phyloP scores from a whole-genome alignment of 2,797 vertebrate genomes.

The Arnoldichthys spilopterus region DNA sequence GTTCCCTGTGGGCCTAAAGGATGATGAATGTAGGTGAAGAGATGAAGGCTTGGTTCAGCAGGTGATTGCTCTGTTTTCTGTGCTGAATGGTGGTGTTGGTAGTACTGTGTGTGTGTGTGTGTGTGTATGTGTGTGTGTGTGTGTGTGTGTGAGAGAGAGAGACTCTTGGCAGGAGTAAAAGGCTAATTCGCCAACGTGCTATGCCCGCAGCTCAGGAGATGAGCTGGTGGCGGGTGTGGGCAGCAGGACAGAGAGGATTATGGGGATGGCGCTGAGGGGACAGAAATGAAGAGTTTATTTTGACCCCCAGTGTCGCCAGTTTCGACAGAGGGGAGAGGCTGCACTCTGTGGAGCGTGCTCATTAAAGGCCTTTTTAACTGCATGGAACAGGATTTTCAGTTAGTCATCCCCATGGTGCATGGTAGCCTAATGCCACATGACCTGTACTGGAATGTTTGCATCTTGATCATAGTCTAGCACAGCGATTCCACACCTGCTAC shows the following conservation, averaged over 20 bases:
- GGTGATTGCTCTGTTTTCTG: slow-evolving; percentile 11
- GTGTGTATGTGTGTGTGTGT: neutral
- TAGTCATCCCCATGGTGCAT: neutral
- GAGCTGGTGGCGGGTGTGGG: slow-evolving; percentile 34
- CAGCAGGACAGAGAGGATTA: slow-evolving; percentile 46
- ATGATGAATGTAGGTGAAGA: slow-evolving; percentile 10
- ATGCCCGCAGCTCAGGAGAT: slow-evolving; percentile 41
- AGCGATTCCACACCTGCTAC: neutral
- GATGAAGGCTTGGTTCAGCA: slow-evolving; percentile 2
- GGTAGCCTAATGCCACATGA: neutral
- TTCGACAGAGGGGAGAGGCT: slow-evolving; percentile 33
- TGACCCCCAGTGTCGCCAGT: slow-evolving; percentile 47
- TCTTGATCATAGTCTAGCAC: neutral
- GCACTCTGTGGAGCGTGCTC: slow-evolving; percentile 27
- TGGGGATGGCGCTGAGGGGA: slow-evolving; percentile 40
- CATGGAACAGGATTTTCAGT: neutral
- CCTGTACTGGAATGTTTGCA: slow-evolving; percentile 4
- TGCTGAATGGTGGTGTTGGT: neutral
- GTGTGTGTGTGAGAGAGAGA: neutral
- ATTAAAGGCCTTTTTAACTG: slow-evolving; percentile 5
- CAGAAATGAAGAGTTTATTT: slow-evolving; percentile 46
- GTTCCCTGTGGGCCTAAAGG: neutral
- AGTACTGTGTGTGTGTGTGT: neutral
- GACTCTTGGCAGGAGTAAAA: slow-evolving; percentile 39
- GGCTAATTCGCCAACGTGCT: slow-evolving; percentile 31